Base-by-base conservation (phyloP, 2,888 invertebrate species). In the Torymus auratus region DNA sequence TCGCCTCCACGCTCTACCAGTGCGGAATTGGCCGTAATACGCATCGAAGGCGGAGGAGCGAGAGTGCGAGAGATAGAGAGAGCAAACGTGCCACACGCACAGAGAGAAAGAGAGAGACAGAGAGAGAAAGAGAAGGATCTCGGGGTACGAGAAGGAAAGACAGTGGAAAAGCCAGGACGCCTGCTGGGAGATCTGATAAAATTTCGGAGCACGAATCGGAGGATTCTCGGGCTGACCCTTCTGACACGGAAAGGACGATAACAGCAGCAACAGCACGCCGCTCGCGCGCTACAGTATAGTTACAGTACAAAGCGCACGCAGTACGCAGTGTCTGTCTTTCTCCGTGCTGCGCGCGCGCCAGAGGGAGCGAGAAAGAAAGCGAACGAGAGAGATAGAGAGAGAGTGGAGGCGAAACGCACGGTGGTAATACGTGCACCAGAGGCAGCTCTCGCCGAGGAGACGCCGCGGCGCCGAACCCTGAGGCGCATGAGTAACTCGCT, bases 401-500 rank as follows among this genome's bases (percentile, higher is more conserved):
- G 10, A 17, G 15, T 10, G 56, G 15, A 15, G n/a, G 15, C n/a
- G 58, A 58, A 17, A 7, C 58, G 58, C 58, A 17, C 7, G 14
- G 15, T n/a, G n/a, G 7, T 15, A 15, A 15, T n/a, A n/a, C 15
- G 14, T 17, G 41, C 41, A 28, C 28, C 14, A 28, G 20, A 28
- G 13, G 55, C 55, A 41, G 41, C 5, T 7, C 7, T 41, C 41
- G 41, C 41, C 58, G 17, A 23, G 53, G 11, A 20, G 50, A 65
- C 52, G 20, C 65, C 52, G 28, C 68, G 23, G 70, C 50, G 53
- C 50, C 23, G 1, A 28, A 70, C 58, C 77, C 64, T 78, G 67
- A 60, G 78, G 71, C 71, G 78, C 67, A 67, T 71, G 71, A 65
- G 60, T 67, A 53, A 15, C 28, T 41, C 72, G 60, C 64, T 41